These are phyloP conservation scores for Drosophila arizonae DNA, from an alignment of 1,140 invertebrate species.

Conservation along the genomic window DNA sequence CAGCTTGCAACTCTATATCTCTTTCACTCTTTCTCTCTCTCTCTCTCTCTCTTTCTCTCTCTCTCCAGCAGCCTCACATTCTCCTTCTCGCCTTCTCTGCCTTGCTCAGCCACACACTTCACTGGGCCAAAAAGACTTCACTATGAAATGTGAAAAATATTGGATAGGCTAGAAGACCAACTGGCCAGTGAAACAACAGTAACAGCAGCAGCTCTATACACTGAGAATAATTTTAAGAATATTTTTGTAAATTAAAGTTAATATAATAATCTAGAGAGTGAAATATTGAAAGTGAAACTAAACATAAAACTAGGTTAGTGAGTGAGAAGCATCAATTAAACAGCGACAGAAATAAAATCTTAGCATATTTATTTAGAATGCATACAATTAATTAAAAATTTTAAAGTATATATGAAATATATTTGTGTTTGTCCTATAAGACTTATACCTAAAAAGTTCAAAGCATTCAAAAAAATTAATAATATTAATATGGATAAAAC, in stretches of 20 bases:
- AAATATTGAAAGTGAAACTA: no score
- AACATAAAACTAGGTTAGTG: no score
- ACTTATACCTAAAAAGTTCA: no score
- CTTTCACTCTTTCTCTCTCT: conserved; percentile 16
- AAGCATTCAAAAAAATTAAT: no score
- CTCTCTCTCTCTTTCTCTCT: conserved; percentile 7
- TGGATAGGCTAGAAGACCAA: conserved; percentile 33
- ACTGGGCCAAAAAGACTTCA: conserved; percentile 46
- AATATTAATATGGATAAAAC: no score
- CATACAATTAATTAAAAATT: no score
- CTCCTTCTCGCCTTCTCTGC: neutral
- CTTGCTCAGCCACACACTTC: conserved; percentile 27
- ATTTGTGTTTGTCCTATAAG: no score
- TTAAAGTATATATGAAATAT: no score
- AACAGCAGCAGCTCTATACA: neutral
- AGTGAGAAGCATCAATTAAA: no score
- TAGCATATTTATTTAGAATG: no score
- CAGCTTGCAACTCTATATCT: conserved; percentile 21
- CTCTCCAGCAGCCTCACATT: neutral
- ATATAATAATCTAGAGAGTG: neutral
- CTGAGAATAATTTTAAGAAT: conserved; percentile 9
- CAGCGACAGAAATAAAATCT: no score
- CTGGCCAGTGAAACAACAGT: conserved; percentile 1
- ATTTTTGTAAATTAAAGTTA: neutral
- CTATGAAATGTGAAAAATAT: conserved; percentile 67